A percentile compares a stretch with the other conserved stretches of the same genome.
phyloP scores from a whole-genome alignment of 2,797 vertebrate species.

The Myotis pilosus region DNA sequence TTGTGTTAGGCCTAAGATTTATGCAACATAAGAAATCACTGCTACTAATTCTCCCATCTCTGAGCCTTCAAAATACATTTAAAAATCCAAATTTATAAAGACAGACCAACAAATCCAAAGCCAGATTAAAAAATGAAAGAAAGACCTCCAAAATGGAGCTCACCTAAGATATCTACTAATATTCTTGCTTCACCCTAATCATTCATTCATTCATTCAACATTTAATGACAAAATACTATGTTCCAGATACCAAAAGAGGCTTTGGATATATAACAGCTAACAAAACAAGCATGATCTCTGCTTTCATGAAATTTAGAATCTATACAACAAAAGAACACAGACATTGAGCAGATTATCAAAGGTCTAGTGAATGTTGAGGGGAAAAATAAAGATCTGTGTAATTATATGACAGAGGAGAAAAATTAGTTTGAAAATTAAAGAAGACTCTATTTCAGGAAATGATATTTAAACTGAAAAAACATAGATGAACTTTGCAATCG shows the following conservation, averaged over 20 bases:
- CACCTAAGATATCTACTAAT: background rate
- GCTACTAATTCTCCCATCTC: background rate
- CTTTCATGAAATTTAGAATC: background rate
- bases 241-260: background rate
- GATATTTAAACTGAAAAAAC: background rate
- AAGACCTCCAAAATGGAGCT: background rate
- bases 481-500: background rate
- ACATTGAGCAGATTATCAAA: background rate
- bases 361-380: background rate
- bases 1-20: background rate
- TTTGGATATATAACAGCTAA: background rate
- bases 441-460: background rate
- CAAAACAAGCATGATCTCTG: background rate
- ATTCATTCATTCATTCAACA: background rate
- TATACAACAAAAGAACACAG: background rate
- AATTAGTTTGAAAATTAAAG: background rate
- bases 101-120: background rate
- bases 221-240: background rate
- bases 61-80: background rate
- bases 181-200: background rate
- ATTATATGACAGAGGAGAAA: background rate
- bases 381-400: background rate
- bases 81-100: background rate
- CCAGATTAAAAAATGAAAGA: background rate
- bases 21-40: background rate